Percentiles rank a stretch among this genome's conserved stretches.
These are phyloP conservation scores for Cherax quadricarinatus DNA, from an alignment of 1,140 invertebrate species.

Conservation along the genomic window DNA sequence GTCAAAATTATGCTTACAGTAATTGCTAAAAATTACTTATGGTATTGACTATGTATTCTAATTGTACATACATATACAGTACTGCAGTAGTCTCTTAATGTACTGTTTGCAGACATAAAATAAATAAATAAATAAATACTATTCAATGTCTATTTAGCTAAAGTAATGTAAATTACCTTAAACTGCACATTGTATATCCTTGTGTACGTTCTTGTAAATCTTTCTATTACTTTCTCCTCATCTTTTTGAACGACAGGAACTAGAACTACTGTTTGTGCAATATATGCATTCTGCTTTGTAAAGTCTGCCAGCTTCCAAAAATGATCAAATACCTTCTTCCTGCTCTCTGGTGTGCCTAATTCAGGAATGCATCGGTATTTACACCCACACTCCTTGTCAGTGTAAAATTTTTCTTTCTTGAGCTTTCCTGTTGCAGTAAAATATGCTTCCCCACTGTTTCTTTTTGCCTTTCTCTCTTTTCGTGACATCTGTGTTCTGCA, in stretches of 20 bases:
- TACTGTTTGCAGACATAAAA: too few species aligned
- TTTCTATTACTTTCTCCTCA: conserved; percentile 13
- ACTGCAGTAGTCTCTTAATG: too few species aligned
- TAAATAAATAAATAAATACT: too few species aligned
- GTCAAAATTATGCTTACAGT: too few species aligned
- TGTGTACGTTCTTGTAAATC: conserved; percentile 28
- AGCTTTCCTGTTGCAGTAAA: conserved; percentile 52
- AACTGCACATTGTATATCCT: conserved; percentile 43
- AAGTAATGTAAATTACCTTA: conserved; percentile 11
- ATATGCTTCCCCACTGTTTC: conserved; percentile 48
- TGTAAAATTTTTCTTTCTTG: conserved; percentile 31
- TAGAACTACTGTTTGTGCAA: conserved; percentile 30
- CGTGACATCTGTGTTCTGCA: conserved; percentile 1
- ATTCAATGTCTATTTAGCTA: too few species aligned
- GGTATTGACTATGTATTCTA: too few species aligned
- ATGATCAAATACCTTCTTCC: conserved; percentile 24
- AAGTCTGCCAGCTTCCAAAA: conserved; percentile 55
- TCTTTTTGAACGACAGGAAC: conserved; percentile 7
- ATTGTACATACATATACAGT: too few species aligned
- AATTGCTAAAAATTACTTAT: too few species aligned
- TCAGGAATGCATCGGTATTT: conserved; percentile 43
- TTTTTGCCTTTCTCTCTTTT: conserved; percentile 37
- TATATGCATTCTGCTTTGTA: conserved; percentile 46
- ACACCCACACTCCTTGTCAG: conserved; percentile 51
- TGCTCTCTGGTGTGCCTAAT: conserved; percentile 14